Percentiles rank a stretch among this genome's conserved stretches.
These are phyloP conservation scores for Protosalanx chinensis DNA, from an alignment of 2,797 vertebrate genomes.

Conservation along the genomic window DNA sequence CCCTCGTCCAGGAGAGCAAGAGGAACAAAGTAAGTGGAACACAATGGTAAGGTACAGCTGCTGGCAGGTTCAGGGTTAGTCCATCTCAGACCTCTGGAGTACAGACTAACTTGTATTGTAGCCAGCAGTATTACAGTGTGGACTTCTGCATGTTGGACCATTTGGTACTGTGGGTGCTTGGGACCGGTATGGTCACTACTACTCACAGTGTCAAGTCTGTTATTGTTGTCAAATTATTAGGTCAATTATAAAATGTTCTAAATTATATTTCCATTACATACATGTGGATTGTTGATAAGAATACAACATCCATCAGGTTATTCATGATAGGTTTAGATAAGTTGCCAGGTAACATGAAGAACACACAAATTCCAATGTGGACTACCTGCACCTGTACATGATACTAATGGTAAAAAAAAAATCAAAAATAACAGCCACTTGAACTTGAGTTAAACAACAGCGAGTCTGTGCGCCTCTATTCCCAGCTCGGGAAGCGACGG, in stretches of 20 bases:
- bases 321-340: too few species aligned
- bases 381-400: neutral
- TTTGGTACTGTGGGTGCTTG: neutral
- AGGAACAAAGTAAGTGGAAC: conserved; percentile 84
- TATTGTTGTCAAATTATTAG: too few species aligned
- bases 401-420: neutral
- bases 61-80: neutral
- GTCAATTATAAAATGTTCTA: too few species aligned
- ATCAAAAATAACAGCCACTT: neutral
- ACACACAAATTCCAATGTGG: too few species aligned
- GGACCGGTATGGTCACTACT: too few species aligned
- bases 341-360: too few species aligned
- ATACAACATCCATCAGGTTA: too few species aligned
- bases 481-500: conserved; percentile 88
- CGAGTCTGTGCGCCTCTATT: neutral
- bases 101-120: neutral
- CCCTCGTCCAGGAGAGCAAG: conserved; percentile 82
- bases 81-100: neutral
- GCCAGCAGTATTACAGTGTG: too few species aligned
- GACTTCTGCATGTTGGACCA: neutral
- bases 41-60: conserved; percentile 77
- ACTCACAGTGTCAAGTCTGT: too few species aligned
- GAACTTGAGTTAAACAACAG: neutral
- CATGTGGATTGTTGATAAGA: too few species aligned
- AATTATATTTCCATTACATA: too few species aligned